A percentile compares a stretch with the other conserved stretches of the same genome.
Conservation (phyloP, 92 coral and sea anemone genomes). For the Epizoanthus ramosus region DNA sequence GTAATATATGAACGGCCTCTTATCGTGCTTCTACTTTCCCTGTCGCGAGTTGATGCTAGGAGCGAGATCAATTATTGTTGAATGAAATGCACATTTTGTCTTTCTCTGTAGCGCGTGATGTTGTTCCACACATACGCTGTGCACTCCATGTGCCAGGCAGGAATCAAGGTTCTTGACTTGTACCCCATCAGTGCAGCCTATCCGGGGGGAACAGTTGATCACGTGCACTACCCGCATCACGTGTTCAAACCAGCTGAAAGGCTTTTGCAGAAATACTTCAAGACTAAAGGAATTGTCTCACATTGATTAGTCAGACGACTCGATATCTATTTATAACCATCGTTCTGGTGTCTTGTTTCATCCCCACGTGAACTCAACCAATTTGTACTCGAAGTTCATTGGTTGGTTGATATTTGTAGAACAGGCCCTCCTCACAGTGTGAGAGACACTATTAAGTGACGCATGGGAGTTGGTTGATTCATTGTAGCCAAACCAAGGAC, state of each 20-base stretch:
- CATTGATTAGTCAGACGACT: no score
- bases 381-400: no score
- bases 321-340: neutral
- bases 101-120: constrained; percentile 68
- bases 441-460: no score
- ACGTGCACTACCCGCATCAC: constrained; percentile 72
- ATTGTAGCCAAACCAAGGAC: no score
- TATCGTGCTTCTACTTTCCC: no score
- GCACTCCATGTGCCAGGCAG: constrained; percentile 88
- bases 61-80: no score
- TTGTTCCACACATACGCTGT: constrained; percentile 79
- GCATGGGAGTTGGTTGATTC: no score
- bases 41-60: neutral
- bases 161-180: constrained; percentile 80
- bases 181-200: constrained; percentile 84
- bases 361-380: no score
- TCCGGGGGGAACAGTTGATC: constrained; percentile 75
- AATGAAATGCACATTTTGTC: no score
- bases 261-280: constrained; percentile 49
- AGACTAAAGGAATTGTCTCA: neutral
- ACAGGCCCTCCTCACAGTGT: no score
- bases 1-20: no score
- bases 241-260: constrained; percentile 79
- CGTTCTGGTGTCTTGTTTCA: neutral
- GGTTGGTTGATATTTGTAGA: no score